Evolutionary conservation across 2,113 vertebrate genomes (phyloP).

Genomic region (Lontra canadensis): DNA sequence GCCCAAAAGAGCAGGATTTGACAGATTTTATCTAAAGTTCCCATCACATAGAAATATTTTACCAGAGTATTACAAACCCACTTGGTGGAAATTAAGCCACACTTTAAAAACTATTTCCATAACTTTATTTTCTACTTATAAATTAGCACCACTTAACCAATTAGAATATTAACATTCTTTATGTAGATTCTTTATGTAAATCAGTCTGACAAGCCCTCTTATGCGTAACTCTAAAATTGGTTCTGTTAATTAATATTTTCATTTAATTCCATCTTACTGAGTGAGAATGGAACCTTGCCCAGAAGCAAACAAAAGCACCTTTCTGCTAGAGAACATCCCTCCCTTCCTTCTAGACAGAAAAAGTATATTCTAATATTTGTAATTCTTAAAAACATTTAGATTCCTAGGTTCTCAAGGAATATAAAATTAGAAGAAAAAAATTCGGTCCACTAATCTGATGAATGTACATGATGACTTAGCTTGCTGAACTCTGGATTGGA

Average conservation of each 20-base stretch:
- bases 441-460: background rate
- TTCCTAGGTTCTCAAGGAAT: background rate
- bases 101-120: background rate
- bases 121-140: slow-evolving; percentile 24
- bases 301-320: slow-evolving; percentile 28
- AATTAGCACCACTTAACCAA: background rate
- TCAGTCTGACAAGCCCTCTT: background rate
- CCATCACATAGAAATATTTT: background rate
- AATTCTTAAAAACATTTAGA: slow-evolving; percentile 1
- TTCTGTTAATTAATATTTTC: slow-evolving; percentile 34
- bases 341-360: background rate
- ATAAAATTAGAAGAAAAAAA: slow-evolving; percentile 3
- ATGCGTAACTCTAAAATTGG: background rate
- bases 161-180: background rate
- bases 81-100: background rate
- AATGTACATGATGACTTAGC: background rate
- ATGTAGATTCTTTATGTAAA: background rate
- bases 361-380: background rate
- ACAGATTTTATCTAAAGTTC: background rate
- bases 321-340: background rate
- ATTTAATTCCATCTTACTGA: slow-evolving; percentile 47
- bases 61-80: background rate
- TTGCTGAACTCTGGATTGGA: background rate
- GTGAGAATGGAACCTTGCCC: slow-evolving; percentile 7
- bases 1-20: background rate